Conservation (phyloP, 2,113 vertebrate genomes). For the Catharus bicknelli region DNA sequence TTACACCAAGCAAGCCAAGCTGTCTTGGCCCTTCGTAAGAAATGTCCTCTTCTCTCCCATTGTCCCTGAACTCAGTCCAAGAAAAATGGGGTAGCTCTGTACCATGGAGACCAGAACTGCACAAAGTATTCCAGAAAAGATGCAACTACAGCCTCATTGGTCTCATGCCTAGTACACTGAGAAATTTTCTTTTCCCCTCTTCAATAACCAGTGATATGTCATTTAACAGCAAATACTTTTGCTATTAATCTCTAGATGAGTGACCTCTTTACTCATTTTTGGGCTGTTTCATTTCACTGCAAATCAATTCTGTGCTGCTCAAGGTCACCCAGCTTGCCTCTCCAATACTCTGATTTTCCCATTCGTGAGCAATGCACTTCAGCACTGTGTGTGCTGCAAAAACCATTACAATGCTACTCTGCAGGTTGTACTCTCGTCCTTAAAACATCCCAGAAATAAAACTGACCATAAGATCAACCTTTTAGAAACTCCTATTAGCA, state of each 20-base stretch:
- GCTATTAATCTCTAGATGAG: not conserved
- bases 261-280: not conserved
- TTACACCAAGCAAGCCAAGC: constrained; percentile 1
- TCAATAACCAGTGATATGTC: not conserved
- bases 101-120: not conserved
- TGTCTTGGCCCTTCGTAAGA: constrained; percentile 16
- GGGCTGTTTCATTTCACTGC: not conserved
- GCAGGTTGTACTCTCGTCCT: not conserved
- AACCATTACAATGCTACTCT: not conserved
- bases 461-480: not conserved
- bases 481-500: not conserved
- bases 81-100: not conserved
- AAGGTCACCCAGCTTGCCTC: not conserved
- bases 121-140: not conserved
- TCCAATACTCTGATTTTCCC: not conserved
- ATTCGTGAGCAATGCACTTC: not conserved
- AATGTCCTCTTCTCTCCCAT: not conserved
- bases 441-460: not conserved
- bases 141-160: not conserved
- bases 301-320: not conserved
- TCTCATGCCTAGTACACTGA: not conserved
- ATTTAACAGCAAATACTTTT: not conserved
- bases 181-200: not conserved
- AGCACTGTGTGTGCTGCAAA: not conserved
- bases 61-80: constrained; percentile 16